phyloP scores from a whole-genome alignment of 2,797 vertebrate species.

The Tapera naevia region DNA sequence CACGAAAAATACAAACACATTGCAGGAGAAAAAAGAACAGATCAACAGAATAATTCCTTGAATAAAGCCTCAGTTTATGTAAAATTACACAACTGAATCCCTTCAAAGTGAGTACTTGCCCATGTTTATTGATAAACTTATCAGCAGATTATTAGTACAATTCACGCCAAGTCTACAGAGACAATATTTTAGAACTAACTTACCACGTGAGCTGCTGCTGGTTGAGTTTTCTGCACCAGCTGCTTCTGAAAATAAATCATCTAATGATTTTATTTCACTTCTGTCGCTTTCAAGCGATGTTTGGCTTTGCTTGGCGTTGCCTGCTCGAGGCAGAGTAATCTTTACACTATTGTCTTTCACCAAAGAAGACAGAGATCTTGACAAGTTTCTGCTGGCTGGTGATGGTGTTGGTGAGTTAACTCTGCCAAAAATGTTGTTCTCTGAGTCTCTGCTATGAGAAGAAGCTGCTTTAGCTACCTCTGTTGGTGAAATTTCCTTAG shows the following conservation, averaged over 20 bases:
- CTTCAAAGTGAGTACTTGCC: neutral
- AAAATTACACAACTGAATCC: neutral
- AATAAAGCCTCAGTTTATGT: neutral
- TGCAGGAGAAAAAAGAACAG: neutral
- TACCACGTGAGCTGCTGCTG: constrained; percentile 77
- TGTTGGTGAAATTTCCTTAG: neutral
- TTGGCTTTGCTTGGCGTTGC: neutral
- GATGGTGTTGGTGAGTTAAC: constrained; percentile 3
- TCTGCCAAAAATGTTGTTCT: neutral
- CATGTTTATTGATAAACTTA: neutral
- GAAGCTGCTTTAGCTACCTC: neutral
- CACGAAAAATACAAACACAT: neutral
- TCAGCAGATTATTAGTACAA: neutral
- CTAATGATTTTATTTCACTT: constrained; percentile 77
- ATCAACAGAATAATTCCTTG: neutral
- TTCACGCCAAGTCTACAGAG: neutral
- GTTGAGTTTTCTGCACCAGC: constrained; percentile 39
- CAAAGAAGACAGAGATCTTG: constrained; percentile 8
- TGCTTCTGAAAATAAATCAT: constrained; percentile 72
- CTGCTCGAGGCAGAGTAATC: neutral
- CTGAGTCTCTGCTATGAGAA: neutral
- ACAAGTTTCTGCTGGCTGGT: neutral
- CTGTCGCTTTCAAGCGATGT: constrained; percentile 42
- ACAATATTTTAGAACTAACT: constrained; percentile 1
- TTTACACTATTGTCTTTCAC: neutral